These are phyloP conservation scores for Clarias gariepinus DNA, from an alignment of 2,113 vertebrate genomes.

Conservation along the genomic window DNA sequence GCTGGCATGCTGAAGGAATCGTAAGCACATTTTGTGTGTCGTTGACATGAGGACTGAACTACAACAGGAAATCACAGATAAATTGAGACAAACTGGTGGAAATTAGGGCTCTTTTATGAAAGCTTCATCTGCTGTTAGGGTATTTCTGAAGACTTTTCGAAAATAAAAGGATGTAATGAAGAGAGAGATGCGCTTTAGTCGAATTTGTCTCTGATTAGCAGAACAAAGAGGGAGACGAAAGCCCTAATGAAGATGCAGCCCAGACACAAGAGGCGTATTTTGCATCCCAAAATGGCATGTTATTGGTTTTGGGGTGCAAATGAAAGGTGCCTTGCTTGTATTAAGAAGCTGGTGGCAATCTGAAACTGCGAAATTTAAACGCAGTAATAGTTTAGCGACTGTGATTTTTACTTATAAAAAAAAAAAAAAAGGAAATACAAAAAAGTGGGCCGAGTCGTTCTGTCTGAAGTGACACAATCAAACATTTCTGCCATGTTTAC, in stretches of 20 bases:
- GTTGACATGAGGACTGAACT: conserved; percentile 64
- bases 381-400: conserved; percentile 48
- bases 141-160: conserved; percentile 22
- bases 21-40: conserved; percentile 76
- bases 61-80: conserved; percentile 59
- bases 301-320: conserved; percentile 22
- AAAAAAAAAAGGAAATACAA: neutral
- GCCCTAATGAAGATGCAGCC: conserved; percentile 20
- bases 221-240: conserved; percentile 29
- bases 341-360: conserved; percentile 18
- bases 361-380: neutral
- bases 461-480: conserved; percentile 63
- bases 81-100: conserved; percentile 54
- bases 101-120: neutral
- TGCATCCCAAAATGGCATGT: conserved; percentile 36
- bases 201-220: conserved; percentile 23
- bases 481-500: conserved; percentile 76
- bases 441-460: conserved; percentile 49
- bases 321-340: conserved; percentile 1
- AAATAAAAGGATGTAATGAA: conserved; percentile 12
- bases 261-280: conserved; percentile 11
- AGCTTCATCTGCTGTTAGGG: conserved; percentile 26
- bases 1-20: conserved; percentile 77
- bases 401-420: conserved; percentile 7
- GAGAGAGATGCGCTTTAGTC: neutral